A percentile compares a stretch with the other conserved stretches of the same genome.
phyloP scores from a whole-genome alignment of 37 sponge, comb jelly and placozoan genomes.

The Theonella swinhoei region DNA sequence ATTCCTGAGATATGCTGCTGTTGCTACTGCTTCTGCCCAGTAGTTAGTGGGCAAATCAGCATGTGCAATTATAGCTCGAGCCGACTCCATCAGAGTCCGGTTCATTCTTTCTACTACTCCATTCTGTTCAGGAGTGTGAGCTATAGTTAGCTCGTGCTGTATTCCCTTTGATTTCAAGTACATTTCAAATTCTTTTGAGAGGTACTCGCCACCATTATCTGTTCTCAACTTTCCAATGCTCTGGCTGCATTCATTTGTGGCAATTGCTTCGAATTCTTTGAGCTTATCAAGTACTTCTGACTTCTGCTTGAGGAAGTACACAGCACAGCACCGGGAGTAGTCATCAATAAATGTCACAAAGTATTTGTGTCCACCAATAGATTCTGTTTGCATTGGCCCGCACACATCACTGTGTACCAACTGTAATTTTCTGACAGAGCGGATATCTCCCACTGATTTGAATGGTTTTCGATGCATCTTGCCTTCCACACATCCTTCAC shows the following conservation, averaged over 20 bases:
- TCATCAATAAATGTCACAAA: slow-evolving; percentile 74
- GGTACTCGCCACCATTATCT: slow-evolving; percentile 66
- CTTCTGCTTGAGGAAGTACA: slow-evolving; percentile 55
- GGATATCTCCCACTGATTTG: slow-evolving; percentile 57
- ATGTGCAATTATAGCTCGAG: slow-evolving; percentile 45
- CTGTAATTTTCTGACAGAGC: slow-evolving; percentile 36
- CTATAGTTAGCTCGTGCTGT: slow-evolving; percentile 54
- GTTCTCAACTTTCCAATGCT: slow-evolving; percentile 34
- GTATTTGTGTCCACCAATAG: slow-evolving; percentile 65
- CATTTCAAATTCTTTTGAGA: slow-evolving; percentile 45
- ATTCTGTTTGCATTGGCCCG: slow-evolving; percentile 64
- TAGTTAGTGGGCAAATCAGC: slow-evolving; percentile 31
- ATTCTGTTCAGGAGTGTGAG: slow-evolving; percentile 67
- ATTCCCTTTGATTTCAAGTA: slow-evolving; percentile 53
- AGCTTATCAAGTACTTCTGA: slow-evolving; percentile 57
- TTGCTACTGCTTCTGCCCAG: slow-evolving; percentile 53
- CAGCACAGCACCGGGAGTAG: slow-evolving; percentile 55
- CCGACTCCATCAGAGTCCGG: slow-evolving; percentile 53
- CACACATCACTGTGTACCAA: slow-evolving; percentile 65
- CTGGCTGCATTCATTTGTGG: slow-evolving; percentile 32
- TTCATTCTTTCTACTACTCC: slow-evolving; percentile 66
- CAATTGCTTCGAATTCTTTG: slow-evolving; percentile 67
- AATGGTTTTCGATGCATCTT: slow-evolving; percentile 47
- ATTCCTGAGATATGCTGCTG: slow-evolving; percentile 39
- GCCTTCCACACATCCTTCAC: slow-evolving; percentile 67